These are phyloP conservation scores for Clavelina lepadiformis DNA, from an alignment of 23 tunicate genomes.

Conservation along the genomic window DNA sequence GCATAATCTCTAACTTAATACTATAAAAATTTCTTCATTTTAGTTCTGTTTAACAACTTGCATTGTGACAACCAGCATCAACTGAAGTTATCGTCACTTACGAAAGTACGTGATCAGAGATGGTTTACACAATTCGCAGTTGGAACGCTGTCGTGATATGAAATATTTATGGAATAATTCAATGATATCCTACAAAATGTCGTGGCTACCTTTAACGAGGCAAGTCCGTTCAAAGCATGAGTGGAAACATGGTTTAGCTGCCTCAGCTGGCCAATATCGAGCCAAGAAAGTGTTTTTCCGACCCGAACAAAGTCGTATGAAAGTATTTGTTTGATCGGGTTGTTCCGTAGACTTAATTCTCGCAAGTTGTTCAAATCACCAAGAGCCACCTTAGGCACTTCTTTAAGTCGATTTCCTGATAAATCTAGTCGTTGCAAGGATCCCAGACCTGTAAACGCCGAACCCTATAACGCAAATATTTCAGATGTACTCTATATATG, in stretches of 20 bases:
- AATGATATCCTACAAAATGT: too few relatives aligned
- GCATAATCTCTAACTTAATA: too few relatives aligned
- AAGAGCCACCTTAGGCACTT: conserved; percentile 30
- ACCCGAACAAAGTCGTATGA: conserved; percentile 36
- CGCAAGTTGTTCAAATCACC: conserved; percentile 13
- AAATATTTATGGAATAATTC: too few relatives aligned
- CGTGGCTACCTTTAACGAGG: conserved; percentile 26
- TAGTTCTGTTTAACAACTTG: too few relatives aligned
- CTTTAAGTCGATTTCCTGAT: conserved; percentile 38
- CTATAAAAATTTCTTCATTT: too few relatives aligned
- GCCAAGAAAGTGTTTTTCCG: conserved; percentile 12
- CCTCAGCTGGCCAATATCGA: conserved; percentile 66
- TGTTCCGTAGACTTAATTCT: conserved; percentile 37
- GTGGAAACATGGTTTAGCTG: conserved; percentile 37
- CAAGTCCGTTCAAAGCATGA: conserved; percentile 34
- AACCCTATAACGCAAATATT: too few relatives aligned
- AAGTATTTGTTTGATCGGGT: conserved; percentile 51
- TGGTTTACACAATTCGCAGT: too few relatives aligned
- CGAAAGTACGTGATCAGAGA: too few relatives aligned
- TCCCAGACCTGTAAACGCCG: conserved; percentile 33
- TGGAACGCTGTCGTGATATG: too few relatives aligned
- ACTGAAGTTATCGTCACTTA: too few relatives aligned
- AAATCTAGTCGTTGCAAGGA: conserved; percentile 41
- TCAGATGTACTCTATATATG: too few relatives aligned
- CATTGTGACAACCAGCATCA: too few relatives aligned